Percentiles rank a stretch among this genome's conserved stretches.
phyloP scores from a whole-genome alignment of 2,113 vertebrate genomes.

The Eolophus roseicapilla region DNA sequence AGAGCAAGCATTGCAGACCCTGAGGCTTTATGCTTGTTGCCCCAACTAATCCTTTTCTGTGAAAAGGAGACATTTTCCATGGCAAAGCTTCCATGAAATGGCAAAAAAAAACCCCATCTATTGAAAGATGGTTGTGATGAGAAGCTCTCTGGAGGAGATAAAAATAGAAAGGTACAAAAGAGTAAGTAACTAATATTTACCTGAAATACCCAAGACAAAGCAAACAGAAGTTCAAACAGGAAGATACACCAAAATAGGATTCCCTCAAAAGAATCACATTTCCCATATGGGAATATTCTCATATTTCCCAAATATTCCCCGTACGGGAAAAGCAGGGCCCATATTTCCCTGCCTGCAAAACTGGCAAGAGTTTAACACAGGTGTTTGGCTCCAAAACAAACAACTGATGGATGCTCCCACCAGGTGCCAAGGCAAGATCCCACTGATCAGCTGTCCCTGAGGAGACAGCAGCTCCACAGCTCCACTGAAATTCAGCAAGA shows the following conservation, averaged over 20 bases:
- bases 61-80: not conserved
- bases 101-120: not conserved
- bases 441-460: not conserved
- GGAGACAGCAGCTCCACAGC: not conserved
- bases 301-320: not conserved
- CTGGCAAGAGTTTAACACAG: not conserved
- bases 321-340: not conserved
- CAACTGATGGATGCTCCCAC: not conserved
- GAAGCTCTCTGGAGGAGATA: not conserved
- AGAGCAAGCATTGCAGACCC: not conserved
- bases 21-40: not conserved
- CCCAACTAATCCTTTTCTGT: not conserved
- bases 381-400: not conserved
- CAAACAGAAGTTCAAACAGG: not conserved
- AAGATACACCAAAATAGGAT: not conserved
- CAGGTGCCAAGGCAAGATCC: not conserved
- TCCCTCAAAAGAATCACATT: not conserved
- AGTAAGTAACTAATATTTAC: constrained; percentile 12
- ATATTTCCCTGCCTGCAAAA: not conserved
- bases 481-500: not conserved
- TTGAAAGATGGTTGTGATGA: not conserved
- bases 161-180: not conserved
- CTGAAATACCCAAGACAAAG: not conserved
- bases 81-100: not conserved
- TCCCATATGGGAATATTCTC: not conserved